Evolutionary conservation across 2,888 invertebrate species (phyloP).

Genomic region (Callimorpha dominula): DNA sequence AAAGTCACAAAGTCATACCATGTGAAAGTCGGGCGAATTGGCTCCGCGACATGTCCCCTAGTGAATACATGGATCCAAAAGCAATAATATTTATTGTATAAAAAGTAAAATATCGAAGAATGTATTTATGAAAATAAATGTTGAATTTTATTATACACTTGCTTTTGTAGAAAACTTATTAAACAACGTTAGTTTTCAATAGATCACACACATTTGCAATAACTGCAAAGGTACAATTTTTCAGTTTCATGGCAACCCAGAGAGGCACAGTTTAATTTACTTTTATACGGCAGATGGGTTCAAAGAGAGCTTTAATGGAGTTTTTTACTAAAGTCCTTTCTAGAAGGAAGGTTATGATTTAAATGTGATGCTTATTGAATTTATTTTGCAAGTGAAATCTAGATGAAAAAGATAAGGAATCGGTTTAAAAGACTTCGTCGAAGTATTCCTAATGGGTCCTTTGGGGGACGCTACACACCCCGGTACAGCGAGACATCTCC

Average conservation of each 20-base stretch:
- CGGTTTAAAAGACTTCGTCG: not conserved
- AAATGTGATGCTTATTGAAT: slow-evolving; percentile 27
- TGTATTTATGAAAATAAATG: no score
- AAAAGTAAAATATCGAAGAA: no score
- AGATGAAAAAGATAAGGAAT: not conserved
- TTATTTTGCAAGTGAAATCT: slow-evolving; percentile 13
- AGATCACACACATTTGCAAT: not conserved
- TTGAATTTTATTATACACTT: no score
- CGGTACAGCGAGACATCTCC: no score
- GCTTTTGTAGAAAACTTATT: no score
- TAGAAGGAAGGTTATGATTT: slow-evolving; percentile 59
- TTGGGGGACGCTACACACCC: no score
- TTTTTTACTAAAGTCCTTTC: slow-evolving; percentile 54
- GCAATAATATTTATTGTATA: no score
- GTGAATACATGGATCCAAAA: no score
- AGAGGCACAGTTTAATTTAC: slow-evolving; percentile 53
- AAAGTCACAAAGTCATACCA: no score
- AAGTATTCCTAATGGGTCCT: not conserved
- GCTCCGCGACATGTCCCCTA: no score
- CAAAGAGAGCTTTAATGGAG: slow-evolving; percentile 61
- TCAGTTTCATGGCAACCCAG: slow-evolving; percentile 43
- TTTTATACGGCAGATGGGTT: slow-evolving; percentile 46
- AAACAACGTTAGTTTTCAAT: not conserved
- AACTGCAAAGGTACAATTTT: not conserved
- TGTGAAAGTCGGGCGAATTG: no score